Percentiles rank a stretch among this genome's conserved stretches.
These are phyloP conservation scores for Petroica traversi DNA, from an alignment of 2,113 vertebrate genomes.

Conservation along the genomic window DNA sequence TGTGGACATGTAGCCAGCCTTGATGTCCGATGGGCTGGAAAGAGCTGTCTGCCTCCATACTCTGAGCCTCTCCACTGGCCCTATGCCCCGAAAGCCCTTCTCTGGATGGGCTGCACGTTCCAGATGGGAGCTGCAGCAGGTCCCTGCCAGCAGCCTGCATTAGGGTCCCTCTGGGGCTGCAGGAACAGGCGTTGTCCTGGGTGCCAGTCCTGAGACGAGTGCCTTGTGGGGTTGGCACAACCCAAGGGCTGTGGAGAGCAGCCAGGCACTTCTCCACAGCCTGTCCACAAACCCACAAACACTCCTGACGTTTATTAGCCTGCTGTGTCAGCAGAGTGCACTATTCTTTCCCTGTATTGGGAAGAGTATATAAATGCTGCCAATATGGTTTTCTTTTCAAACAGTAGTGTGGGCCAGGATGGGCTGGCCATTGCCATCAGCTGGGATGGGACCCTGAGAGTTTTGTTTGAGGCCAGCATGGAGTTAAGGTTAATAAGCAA, in stretches of 20 bases:
- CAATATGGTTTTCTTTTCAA: neutral
- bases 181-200: neutral
- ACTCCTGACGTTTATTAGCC: neutral
- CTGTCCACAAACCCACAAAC: neutral
- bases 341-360: accelerated
- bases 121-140: conserved; percentile 10
- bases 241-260: accelerated
- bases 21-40: neutral
- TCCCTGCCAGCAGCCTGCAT: neutral
- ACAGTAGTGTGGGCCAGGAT: accelerated
- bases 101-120: neutral
- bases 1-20: neutral
- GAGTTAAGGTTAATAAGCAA: neutral
- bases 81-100: neutral
- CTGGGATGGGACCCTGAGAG: neutral
- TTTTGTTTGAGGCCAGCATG: neutral
- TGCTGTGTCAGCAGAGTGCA: accelerated
- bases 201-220: neutral
- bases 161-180: neutral
- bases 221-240: neutral
- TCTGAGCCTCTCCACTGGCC: neutral
- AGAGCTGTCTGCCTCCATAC: neutral
- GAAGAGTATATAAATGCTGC: neutral
- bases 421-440: neutral
- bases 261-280: neutral